Conservation (phyloP, 2,888 invertebrate species). For the Eutolmus rufibarbis region DNA sequence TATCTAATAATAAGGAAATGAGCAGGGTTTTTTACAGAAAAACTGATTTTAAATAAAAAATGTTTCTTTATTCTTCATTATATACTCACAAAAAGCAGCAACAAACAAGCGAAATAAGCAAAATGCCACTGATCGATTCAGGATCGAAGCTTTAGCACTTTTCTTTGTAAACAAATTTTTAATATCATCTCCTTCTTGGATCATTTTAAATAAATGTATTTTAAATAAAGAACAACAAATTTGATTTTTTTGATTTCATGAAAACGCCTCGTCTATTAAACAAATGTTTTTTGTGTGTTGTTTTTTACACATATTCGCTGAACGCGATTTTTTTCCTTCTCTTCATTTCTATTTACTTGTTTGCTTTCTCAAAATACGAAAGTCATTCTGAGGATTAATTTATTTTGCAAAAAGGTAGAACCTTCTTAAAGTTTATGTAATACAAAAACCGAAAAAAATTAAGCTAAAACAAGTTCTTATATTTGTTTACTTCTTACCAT, state of each 20-base stretch:
- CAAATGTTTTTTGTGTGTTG: constrained; percentile 22
- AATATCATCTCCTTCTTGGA: constrained; percentile 7
- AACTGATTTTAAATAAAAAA: constrained; percentile 35
- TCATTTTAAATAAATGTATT: constrained; percentile 21
- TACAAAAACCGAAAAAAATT: constrained; percentile 29
- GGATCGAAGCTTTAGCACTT: constrained; percentile 23
- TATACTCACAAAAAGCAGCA: constrained; percentile 43
- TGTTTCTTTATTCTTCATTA: constrained; percentile 40
- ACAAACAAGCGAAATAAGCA: constrained; percentile 43
- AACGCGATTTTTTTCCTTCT: not conserved
- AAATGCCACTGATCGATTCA: not conserved
- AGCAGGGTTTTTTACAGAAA: not conserved
- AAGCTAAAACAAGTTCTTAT: constrained; percentile 36
- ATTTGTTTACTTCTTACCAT: constrained; percentile 27
- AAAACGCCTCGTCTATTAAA: constrained; percentile 30
- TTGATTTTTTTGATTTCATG: constrained; percentile 31
- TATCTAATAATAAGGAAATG: not conserved
- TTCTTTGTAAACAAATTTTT: constrained; percentile 33
- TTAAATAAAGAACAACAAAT: constrained; percentile 36
- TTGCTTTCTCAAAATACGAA: constrained; percentile 33
- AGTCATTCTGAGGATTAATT: constrained; percentile 37
- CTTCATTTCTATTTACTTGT: not conserved
- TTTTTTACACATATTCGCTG: not conserved
- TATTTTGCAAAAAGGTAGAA: constrained; percentile 34
- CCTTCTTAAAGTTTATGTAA: constrained; percentile 22